Evolutionary conservation across 1,140 invertebrate species (phyloP), one percentile per base, ranked within the genome.

Genomic region (Drosophila pectinifera): DNA sequence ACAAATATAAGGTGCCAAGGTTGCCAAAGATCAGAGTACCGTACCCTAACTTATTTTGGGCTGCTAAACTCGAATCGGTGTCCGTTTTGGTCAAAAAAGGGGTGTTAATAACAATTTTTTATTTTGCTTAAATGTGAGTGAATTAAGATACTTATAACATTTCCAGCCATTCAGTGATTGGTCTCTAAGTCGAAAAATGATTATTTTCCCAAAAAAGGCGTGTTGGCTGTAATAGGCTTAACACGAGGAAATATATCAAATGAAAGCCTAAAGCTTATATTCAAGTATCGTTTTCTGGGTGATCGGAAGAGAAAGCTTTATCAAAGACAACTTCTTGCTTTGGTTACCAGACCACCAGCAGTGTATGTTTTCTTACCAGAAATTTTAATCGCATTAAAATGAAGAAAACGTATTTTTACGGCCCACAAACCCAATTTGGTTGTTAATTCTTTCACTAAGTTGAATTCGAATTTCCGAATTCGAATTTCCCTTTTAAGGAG

Each of bases 1-100:
- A 22, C 22, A 22, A 76, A 77, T n/a, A n/a, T n/a, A n/a, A n/a
- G n/a, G 31, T 28, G 24, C 31, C n/a, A 5, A 6, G n/a, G 20
- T 45, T 11, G 28, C n/a, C n/a, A n/a, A n/a, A n/a, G n/a, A 31
- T 31, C 28, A 31, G 8, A 31, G 28, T 3, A 10, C 8, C 2
- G 28, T 11, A 31, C 8, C 28, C 8, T 8, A 7, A 31, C 10
- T 31, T 31, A 31, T 31, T 31, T 10, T 10, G 8, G 28, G 8
- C 28, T 7, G 10, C 28, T 31, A 31, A 31, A 31, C 28, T 10
- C 28, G 28, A 31, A 31, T 31, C 8, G 8, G 8, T 10, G 28
- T 31, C 8, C 28, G 8, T 31, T 31, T 31, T 31, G 1, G 26
- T 7, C 26, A 28, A 8, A 7, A 28, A 28, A 28, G 26, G 7